Percentiles rank a stretch among this genome's conserved stretches.
These are phyloP conservation scores for Xyrauchen texanus DNA, from an alignment of 2,113 vertebrate genomes.

Conservation along the genomic window DNA sequence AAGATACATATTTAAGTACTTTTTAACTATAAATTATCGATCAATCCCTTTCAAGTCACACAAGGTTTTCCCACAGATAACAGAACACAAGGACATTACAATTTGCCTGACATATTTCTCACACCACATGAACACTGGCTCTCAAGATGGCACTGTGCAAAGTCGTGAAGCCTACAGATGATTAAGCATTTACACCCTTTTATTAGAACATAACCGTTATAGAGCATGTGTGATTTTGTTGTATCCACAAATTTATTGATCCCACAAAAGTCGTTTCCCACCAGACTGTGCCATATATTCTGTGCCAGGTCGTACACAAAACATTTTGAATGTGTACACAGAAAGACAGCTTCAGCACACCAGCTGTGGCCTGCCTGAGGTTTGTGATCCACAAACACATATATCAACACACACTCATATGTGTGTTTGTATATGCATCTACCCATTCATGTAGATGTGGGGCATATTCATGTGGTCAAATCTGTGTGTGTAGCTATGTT, in stretches of 20 bases:
- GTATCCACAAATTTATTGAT: background rate
- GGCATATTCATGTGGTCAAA: background rate
- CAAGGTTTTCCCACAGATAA: no score
- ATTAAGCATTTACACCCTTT: no score
- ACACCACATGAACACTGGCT: background rate
- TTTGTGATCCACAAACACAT: constrained; percentile 36
- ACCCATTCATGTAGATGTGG: constrained; percentile 18
- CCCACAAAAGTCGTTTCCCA: constrained; percentile 4
- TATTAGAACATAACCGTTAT: background rate
- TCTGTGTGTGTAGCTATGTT: background rate
- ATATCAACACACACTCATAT: constrained; percentile 18
- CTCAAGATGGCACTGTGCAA: background rate
- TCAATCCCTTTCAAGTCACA: no score
- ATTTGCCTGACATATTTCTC: no score
- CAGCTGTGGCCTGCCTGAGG: constrained; percentile 1
- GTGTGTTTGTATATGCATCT: constrained; percentile 19
- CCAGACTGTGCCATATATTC: background rate
- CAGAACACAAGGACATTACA: no score
- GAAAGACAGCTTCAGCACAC: constrained; percentile 8
- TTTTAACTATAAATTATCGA: no score
- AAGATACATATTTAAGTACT: no score
- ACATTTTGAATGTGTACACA: background rate
- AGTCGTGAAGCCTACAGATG: background rate
- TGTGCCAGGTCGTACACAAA: background rate
- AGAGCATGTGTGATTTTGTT: constrained; percentile 3